Conservation (phyloP, 2,797 vertebrate species). For the Florisuga fusca region DNA sequence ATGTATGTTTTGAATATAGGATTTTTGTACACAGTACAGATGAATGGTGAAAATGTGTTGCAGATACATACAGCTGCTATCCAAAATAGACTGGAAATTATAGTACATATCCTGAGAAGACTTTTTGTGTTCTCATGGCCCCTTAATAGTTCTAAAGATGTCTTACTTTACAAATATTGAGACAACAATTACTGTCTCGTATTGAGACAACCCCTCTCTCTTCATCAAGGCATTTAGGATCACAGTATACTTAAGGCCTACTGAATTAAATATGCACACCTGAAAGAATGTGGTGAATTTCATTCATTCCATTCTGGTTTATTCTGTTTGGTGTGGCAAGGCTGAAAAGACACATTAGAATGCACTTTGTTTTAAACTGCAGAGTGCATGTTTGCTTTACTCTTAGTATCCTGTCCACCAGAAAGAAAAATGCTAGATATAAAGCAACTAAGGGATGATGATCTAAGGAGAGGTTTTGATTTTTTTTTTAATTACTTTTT, state of each 20-base stretch:
- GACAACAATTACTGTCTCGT: not conserved
- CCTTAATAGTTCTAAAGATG: not conserved
- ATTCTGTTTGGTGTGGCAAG: not conserved
- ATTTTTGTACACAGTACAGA: not conserved
- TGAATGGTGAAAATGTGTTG: not conserved
- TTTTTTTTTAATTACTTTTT: not conserved
- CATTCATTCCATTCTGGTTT: not conserved
- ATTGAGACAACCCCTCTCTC: not conserved
- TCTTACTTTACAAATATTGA: too few relatives aligned
- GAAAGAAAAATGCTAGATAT: not conserved
- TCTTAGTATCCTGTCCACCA: not conserved
- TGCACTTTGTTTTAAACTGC: not conserved
- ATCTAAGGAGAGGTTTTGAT: not conserved
- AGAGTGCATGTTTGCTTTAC: not conserved
- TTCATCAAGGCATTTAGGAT: not conserved
- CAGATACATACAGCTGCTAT: not conserved
- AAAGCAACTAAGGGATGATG: not conserved
- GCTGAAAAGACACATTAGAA: not conserved
- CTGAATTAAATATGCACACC: not conserved
- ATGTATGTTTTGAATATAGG: accelerated
- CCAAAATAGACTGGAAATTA: not conserved
- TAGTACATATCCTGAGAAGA: not conserved
- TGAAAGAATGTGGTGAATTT: not conserved
- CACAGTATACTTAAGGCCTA: not conserved
- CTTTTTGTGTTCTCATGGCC: not conserved